These are phyloP conservation scores for Ceramica pisi DNA, from an alignment of 2,888 invertebrate species.

Conservation along the genomic window DNA sequence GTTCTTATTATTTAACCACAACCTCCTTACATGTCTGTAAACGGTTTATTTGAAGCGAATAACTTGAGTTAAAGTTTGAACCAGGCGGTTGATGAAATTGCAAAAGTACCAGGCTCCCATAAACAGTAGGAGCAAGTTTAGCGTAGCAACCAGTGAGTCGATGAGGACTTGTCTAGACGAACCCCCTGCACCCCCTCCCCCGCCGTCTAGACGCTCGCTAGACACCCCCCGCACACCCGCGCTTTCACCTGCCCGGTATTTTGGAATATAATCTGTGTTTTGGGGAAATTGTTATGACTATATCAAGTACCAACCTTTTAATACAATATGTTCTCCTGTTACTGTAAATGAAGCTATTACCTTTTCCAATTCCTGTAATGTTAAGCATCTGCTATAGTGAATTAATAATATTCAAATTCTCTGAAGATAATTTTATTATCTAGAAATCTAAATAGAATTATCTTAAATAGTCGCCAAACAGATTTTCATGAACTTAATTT, in stretches of 20 bases:
- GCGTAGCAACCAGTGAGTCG: slow-evolving; percentile 52
- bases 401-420: no score
- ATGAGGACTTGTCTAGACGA: slow-evolving; percentile 55
- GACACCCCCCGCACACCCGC: slow-evolving; percentile 33
- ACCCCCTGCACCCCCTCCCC: slow-evolving; percentile 25
- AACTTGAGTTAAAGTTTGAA: no score
- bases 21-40: no score
- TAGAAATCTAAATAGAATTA: no score
- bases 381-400: no score
- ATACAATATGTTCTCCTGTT: not conserved
- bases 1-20: no score
- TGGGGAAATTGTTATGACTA: not conserved
- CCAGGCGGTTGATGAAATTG: not conserved
- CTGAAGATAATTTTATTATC: no score
- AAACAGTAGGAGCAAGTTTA: not conserved
- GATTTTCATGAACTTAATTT: no score
- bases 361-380: no score
- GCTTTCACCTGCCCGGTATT: slow-evolving; percentile 48
- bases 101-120: not conserved
- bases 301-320: not conserved
- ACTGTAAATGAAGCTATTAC: no score
- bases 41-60: no score
- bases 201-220: slow-evolving; percentile 58
- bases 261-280: slow-evolving; percentile 17
- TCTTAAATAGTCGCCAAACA: no score